phyloP scores from a whole-genome alignment of 2,797 vertebrate genomes.

The Rhabdophis nuchalis region DNA sequence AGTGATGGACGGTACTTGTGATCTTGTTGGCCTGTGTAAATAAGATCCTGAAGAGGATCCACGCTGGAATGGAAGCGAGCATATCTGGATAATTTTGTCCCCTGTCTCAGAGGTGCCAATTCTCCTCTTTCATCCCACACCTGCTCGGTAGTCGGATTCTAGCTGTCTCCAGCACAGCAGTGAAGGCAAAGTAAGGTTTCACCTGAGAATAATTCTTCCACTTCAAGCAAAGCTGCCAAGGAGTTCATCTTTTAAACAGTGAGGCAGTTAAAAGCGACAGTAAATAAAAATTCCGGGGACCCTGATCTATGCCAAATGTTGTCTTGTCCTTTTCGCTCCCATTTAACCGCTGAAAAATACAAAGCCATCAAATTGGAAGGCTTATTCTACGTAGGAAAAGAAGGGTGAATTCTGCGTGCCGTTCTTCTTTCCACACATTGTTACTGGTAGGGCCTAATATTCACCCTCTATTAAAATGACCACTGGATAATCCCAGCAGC shows the following conservation, averaged over 20 bases:
- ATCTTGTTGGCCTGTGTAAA: background rate
- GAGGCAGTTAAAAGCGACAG: background rate
- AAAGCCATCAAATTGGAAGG: background rate
- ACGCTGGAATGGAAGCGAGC: background rate
- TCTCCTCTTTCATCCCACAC: background rate
- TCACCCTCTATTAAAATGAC: background rate
- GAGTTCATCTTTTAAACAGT: background rate
- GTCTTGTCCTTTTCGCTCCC: background rate
- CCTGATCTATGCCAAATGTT: background rate
- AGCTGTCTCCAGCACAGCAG: background rate
- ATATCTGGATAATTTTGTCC: background rate
- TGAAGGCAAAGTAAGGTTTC: background rate
- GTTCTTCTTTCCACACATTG: background rate
- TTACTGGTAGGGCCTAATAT: background rate
- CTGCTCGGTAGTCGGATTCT: background rate
- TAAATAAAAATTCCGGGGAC: background rate
- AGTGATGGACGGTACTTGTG: background rate
- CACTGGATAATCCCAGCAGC: background rate
- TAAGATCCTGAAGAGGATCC: background rate
- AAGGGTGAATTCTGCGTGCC: background rate
- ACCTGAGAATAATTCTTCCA: background rate
- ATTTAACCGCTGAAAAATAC: background rate
- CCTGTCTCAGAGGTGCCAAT: background rate
- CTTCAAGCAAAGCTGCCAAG: background rate
- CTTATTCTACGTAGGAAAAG: background rate